Evolutionary conservation across 2,888 invertebrate species (phyloP), one percentile per base, ranked within the genome.

Genomic region (Neocrepidodera transversa): DNA sequence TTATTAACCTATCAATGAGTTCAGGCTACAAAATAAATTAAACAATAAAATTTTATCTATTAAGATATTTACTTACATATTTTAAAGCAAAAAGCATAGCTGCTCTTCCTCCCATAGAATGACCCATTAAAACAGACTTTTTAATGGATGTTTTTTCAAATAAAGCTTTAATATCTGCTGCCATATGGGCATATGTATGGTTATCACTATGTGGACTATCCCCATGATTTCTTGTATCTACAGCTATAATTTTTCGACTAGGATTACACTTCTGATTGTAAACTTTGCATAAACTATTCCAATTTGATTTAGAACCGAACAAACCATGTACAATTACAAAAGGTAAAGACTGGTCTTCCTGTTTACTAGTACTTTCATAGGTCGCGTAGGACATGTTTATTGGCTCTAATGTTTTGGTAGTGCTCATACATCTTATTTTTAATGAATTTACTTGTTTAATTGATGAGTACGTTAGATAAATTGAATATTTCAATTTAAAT

Each of bases 41-140:
- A 32, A 16, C 52, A 8, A 14, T 32, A 43, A 42, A 35, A 11
- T 16, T 51, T 5, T 1, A 58, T 13, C 13, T 48, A 48, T 32
- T 13, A 28, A 18, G n/a, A 40, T 7, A 36, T 16, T 8, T 60
- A 71, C 79, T 69, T 79, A 89, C 89, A 80, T 87, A 83, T 76
- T 85, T 84, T 48, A 96, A 81, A 35, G 95, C 91, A 53, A 92
- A 82, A 53, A 87, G 85, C 95, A 97, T 96, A 71, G 90, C 89
- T 5, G 92, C 86, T 62, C 94, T 87, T n/a, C 97, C 97, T 14
- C 97, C 97, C 95, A 97, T 95, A 68, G 95, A 95, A 78, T 97
- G 97, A 0, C 97, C 97, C 71, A 97, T 78, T 13, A 94, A 73
- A 2, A 87, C 82, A 1, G 87, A 86, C 76, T 87, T 87, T 0